phyloP scores from a whole-genome alignment of 2,797 vertebrate species.

The Cryptoblepharus egeriae region DNA sequence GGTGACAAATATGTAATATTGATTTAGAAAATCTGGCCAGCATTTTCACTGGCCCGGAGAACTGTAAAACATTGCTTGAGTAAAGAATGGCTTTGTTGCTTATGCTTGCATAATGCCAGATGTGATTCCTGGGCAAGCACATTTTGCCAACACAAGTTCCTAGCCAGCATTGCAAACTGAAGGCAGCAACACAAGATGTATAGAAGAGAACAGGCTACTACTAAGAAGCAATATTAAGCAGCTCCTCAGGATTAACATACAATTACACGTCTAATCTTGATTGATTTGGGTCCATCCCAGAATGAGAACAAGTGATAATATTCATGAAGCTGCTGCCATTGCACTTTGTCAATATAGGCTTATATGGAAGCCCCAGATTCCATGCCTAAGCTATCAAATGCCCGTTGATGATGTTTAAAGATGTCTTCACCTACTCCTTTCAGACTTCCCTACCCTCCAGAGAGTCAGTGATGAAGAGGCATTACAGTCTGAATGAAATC shows the following conservation, averaged over 20 bases:
- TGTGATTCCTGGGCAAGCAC: neutral
- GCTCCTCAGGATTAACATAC: neutral
- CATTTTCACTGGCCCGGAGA: neutral
- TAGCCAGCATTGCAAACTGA: neutral
- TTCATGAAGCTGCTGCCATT: neutral
- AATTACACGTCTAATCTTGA: neutral
- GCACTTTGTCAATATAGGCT: neutral
- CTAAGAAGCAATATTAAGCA: neutral
- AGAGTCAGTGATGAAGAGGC: slow-evolving; percentile 33
- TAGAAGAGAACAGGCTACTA: neutral
- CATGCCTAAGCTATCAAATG: neutral
- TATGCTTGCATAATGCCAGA: neutral
- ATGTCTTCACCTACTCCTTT: slow-evolving; percentile 25
- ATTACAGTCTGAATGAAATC: slow-evolving; percentile 39
- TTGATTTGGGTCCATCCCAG: neutral
- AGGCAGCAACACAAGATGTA: neutral
- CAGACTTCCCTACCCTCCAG: neutral
- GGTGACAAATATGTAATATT: neutral
- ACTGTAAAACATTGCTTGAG: neutral
- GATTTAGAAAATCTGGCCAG: neutral
- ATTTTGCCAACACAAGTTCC: neutral
- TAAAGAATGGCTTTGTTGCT: too few species aligned
- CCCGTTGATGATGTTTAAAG: neutral
- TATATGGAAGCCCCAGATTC: neutral
- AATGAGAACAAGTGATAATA: neutral